Base-by-base conservation (phyloP, 2,113 vertebrate genomes). In the Isichthys henryi region DNA sequence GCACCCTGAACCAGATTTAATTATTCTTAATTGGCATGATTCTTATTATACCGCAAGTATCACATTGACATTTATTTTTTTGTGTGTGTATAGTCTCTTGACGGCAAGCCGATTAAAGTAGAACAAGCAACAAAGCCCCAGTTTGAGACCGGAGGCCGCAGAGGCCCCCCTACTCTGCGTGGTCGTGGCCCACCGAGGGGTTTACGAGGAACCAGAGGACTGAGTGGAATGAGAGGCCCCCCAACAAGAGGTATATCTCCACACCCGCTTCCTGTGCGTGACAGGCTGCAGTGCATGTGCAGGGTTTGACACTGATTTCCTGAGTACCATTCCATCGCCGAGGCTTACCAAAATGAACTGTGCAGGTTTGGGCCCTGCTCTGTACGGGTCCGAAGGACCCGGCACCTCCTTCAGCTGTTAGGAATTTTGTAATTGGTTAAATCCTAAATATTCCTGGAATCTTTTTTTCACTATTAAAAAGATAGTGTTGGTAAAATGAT, bases 51-150 rank as follows among this genome's bases (percentile, higher is more conserved):
- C 15, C 1, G 4, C 2, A 27, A 21, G 52, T 21, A 10, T 27
- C 27, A 45, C 17, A 11, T n/a, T n/a, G 3, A 88, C 39, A 39
- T 15, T 90, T 83, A 43, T 0, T 23, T 23, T 17, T 48, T 15
- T 39, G 1, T 39, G 1, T 39, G n/a, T n/a, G 91, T 89, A 90
- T 91, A 98, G 98, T 97, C 98, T 74, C 96, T 99, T 92, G 98
- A 99, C 95, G 98, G 98, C 80, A 99, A 99, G 92, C 96, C 97
- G 89, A 99, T 99, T 93, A 99, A 99, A 95, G 98, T 99, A 90
- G 98, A 99, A 93, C 98, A 99, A 95, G 98, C 98, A 87, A 99
- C 98, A 92, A 99, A 99, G 92, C 98, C 98, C 91, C 96, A 97
- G 91, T 99, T 99, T 97, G 98, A 98, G 94, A 96, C 96, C 91